Evolutionary conservation across 2,113 vertebrate species (phyloP), one percentile per base, ranked within the genome.

Genomic region (Nanorana parkeri): DNA sequence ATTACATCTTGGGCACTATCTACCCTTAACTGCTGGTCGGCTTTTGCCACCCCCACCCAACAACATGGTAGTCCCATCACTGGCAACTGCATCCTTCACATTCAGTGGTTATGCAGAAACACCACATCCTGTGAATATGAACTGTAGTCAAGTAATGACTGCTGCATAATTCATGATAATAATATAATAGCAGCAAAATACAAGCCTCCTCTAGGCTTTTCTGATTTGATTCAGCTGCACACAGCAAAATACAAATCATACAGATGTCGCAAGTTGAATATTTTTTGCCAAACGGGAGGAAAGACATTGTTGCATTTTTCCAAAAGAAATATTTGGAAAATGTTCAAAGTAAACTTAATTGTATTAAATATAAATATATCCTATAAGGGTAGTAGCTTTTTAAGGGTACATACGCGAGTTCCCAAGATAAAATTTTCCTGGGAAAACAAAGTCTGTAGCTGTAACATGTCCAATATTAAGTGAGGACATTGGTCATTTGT

Each of bases 321-420:
- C 68, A 28, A 54, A 16, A 71, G n/a, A 52, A 51, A 2, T 54
- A 15, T 32, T 68, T 26, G 68, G 68, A 54, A 2, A 5, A 0
- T 20, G 5, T 10, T 71, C 68, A 71, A 71, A 71, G 54, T 71
- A 71, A 71, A 71, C 10, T 47, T 71, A 26, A 26, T 54, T 71
- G 23, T 54, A 71, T 23, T 71, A 69, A 69, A 51, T 51, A 24
- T 54, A 71, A 71, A 71, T 54, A 71, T 20, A 71, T 69, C 3
- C 52, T 17, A 52, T 54, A 17, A 19, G 26, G 24, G 16, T 28
- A 19, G 5, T 23, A 71, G 47, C 68, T 71, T 32, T 54, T 19
- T 19, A 8, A 71, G 68, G 54, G 28, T 71, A 19, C 24, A 69
- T 51, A 4, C 67, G 24, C 26, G n/a, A 19, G 51, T 71, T 71